These are phyloP conservation scores for Erpetoichthys calabaricus DNA, from an alignment of 2,797 vertebrate genomes.

Conservation along the genomic window DNA sequence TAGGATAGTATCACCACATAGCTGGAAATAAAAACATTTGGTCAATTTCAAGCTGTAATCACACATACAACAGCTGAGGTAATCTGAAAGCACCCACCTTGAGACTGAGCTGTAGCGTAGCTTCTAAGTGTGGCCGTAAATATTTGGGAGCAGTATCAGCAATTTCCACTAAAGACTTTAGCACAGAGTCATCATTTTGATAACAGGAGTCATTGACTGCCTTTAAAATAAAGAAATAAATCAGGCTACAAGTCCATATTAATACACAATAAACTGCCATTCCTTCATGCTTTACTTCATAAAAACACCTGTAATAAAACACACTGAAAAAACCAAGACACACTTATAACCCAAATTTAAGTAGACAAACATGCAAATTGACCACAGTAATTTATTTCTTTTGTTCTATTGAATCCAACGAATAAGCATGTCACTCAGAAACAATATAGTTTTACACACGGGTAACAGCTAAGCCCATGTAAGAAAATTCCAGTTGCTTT, in stretches of 20 bases:
- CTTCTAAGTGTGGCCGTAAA: conserved; percentile 83
- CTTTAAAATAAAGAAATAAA: conserved; percentile 37
- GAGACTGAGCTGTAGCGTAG: conserved; percentile 83
- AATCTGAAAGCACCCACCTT: conserved; percentile 56
- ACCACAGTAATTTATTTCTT: no score
- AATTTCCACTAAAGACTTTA: conserved; percentile 95
- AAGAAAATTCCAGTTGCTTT: no score
- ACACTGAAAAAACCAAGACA: no score
- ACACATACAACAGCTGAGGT: conserved; percentile 18
- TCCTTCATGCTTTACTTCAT: no score
- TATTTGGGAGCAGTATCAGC: conserved; percentile 95
- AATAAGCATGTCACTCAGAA: no score
- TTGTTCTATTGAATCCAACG: no score
- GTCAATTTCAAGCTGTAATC: conserved; percentile 3
- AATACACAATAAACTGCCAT: no score
- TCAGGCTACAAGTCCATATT: neutral
- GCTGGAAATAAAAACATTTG: conserved; percentile 36
- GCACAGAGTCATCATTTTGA: conserved; percentile 84
- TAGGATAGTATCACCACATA: conserved; percentile 80
- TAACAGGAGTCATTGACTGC: conserved; percentile 92
- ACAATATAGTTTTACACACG: no score
- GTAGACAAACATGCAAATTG: no score
- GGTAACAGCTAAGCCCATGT: no score
- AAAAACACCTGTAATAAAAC: no score
- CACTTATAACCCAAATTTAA: no score